These are phyloP conservation scores for Porphyrio hochstetteri DNA, from an alignment of 2,113 vertebrate species.

Conservation along the genomic window DNA sequence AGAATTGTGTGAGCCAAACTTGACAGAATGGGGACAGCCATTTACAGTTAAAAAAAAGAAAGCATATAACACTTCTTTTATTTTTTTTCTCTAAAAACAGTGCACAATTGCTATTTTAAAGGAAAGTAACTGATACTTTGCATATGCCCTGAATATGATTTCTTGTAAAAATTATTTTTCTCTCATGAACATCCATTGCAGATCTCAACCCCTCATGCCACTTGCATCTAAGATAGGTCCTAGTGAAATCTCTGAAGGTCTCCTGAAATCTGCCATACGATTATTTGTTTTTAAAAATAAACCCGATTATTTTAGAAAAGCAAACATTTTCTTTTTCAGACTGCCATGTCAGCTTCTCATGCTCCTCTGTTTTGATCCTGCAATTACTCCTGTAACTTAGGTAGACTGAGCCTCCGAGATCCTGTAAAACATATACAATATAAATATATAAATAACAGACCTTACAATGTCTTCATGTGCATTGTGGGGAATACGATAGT, in stretches of 20 bases:
- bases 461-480: background rate
- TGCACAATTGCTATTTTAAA: background rate
- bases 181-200: background rate
- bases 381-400: background rate
- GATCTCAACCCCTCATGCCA: background rate
- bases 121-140: background rate
- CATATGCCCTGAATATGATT: background rate
- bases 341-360: background rate
- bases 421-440: background rate
- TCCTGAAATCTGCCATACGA: background rate
- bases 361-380: background rate
- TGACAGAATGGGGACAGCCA: conserved; percentile 20
- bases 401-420: background rate
- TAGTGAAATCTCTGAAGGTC: background rate
- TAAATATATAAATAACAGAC: background rate
- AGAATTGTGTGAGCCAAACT: background rate
- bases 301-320: background rate
- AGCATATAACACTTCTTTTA: background rate
- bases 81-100: background rate
- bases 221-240: background rate
- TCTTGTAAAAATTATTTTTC: background rate
- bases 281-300: background rate
- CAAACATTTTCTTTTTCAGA: background rate
- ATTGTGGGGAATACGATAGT: background rate
- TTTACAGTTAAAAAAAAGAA: background rate